Evolutionary conservation across 2,888 invertebrate genomes (phyloP).

Genomic region (Ormyrus pomaceus): DNA sequence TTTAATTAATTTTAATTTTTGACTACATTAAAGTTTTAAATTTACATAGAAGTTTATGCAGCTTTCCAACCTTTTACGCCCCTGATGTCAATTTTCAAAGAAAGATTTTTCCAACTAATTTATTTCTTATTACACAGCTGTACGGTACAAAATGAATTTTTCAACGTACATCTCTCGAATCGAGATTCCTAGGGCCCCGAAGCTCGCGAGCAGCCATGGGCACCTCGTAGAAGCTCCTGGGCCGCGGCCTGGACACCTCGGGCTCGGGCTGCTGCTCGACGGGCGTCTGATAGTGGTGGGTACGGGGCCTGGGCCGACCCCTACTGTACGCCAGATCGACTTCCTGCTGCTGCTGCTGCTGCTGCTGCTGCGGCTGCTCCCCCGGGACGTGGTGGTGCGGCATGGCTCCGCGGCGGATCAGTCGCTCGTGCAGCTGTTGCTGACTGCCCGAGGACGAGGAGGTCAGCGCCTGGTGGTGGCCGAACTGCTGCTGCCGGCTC

Average conservation of each 20-base stretch:
- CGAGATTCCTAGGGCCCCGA: slow-evolving; percentile 68
- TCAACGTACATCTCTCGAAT: slow-evolving; percentile 64
- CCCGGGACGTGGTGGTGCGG: slow-evolving; percentile 48
- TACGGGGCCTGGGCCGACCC: slow-evolving; percentile 62
- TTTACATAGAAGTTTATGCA: no score
- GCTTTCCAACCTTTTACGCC: no score
- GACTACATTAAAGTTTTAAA: no score
- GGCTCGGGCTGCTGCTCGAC: slow-evolving; percentile 61
- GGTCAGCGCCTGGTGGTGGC: not conserved
- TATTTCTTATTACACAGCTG: no score
- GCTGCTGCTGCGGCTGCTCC: not conserved
- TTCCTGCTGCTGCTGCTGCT: slow-evolving; percentile 26
- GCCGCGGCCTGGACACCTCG: slow-evolving; percentile 68
- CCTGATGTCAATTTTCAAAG: no score
- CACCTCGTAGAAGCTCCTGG: slow-evolving; percentile 73
- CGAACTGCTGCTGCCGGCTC: slow-evolving; percentile 42
- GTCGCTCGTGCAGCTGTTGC: slow-evolving; percentile 60
- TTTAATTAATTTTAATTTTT: no score
- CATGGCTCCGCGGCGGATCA: slow-evolving; percentile 57
- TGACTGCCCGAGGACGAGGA: slow-evolving; percentile 24
- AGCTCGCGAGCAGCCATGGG: slow-evolving; percentile 69
- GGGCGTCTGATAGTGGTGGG: slow-evolving; percentile 67
- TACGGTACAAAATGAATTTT: no score
- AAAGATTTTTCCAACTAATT: no score
- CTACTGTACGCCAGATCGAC: slow-evolving; percentile 63